Evolutionary conservation across 2,888 invertebrate species (phyloP).

Genomic region (Escarpia spicata): DNA sequence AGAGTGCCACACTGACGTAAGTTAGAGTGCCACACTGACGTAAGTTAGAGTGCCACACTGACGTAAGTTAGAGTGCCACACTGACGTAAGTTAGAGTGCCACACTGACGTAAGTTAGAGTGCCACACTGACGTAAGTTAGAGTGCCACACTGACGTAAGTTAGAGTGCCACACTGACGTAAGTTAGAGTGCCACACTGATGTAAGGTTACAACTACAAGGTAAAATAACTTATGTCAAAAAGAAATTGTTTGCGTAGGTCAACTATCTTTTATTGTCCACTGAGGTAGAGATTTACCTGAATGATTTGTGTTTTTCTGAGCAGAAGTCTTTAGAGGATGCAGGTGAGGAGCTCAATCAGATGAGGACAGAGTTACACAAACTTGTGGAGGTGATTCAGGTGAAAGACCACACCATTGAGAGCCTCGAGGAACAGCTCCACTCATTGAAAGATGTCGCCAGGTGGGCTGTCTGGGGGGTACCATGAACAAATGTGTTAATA

Average conservation of each 20-base stretch:
- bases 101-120: too few species aligned
- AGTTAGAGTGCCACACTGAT: too few species aligned
- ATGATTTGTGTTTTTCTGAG: neutral
- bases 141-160: too few species aligned
- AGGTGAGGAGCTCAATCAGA: conserved; percentile 54
- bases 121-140: too few species aligned
- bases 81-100: too few species aligned
- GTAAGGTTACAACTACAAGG: too few species aligned
- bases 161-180: too few species aligned
- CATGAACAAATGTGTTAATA: neutral
- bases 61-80: too few species aligned
- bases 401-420: conserved; percentile 57
- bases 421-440: conserved; percentile 52
- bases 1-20: too few species aligned
- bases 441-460: neutral
- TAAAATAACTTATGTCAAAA: too few species aligned
- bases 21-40: too few species aligned
- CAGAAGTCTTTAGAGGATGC: conserved; percentile 60
- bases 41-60: too few species aligned
- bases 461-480: neutral
- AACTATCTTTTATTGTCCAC: neutral
- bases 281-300: neutral
- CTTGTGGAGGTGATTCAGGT: conserved; percentile 57
- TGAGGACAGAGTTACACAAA: conserved; percentile 56
- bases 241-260: neutral